phyloP scores from a whole-genome alignment of 1,140 invertebrate genomes.

The Diabrotica undecimpunctata region DNA sequence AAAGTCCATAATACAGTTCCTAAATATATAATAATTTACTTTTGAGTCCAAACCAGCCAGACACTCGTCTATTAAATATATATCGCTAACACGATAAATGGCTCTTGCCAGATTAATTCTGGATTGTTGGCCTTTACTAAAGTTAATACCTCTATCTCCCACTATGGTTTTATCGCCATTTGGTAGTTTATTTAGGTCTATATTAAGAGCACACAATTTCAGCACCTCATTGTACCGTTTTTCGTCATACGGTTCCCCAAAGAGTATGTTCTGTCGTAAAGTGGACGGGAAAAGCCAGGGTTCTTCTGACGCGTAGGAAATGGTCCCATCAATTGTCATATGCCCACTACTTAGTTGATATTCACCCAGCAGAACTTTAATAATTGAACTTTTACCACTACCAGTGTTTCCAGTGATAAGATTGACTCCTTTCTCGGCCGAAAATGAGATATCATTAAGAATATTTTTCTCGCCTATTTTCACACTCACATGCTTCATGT shows the following conservation, averaged over 20 bases:
- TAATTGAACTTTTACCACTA: conserved; percentile 72
- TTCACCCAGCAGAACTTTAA: conserved; percentile 70
- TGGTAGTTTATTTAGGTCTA: conserved; percentile 32
- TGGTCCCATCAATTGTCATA: conserved; percentile 60
- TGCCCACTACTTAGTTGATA: conserved; percentile 60
- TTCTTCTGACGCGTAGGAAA: conserved; percentile 78
- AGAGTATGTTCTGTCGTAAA: conserved; percentile 62
- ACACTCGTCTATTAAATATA: conserved; percentile 82
- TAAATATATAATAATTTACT: conserved; percentile 75
- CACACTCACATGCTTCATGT: conserved; percentile 27
- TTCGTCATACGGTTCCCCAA: conserved; percentile 49
- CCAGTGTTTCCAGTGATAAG: conserved; percentile 70
- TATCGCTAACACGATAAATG: conserved; percentile 73
- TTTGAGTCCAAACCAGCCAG: conserved; percentile 78
- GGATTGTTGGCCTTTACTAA: conserved; percentile 86
- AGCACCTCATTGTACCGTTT: conserved; percentile 57
- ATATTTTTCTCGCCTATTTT: conserved; percentile 46
- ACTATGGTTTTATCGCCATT: conserved; percentile 72
- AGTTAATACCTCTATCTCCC: conserved; percentile 73
- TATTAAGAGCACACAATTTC: conserved; percentile 31
- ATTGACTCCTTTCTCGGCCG: conserved; percentile 19
- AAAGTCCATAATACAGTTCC: conserved; percentile 66
- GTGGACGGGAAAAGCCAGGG: conserved; percentile 70
- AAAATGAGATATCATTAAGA: conserved; percentile 45
- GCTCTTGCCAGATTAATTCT: conserved; percentile 83